Conservation (phyloP, 1,140 invertebrate species). For the Pogonognathellus flavescens region DNA sequence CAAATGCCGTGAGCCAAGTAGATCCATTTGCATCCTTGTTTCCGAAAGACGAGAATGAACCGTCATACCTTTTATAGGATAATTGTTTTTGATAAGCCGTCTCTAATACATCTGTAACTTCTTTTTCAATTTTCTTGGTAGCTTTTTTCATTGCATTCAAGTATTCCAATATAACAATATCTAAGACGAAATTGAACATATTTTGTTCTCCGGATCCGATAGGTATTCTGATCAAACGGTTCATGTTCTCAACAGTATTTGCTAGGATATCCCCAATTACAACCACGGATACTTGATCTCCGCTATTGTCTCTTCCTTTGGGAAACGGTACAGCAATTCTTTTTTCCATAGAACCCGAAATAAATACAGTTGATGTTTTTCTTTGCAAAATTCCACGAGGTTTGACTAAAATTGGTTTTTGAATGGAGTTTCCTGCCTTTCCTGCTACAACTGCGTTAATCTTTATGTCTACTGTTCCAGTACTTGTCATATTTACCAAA, state of each 20-base stretch:
- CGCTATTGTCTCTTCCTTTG: not conserved
- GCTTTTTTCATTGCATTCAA: slow-evolving; percentile 72
- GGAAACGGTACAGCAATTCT: not conserved
- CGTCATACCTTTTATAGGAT: slow-evolving; percentile 79
- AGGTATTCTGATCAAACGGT: slow-evolving; percentile 79
- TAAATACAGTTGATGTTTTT: not conserved
- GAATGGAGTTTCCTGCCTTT: slow-evolving; percentile 8
- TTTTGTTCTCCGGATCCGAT: slow-evolving; percentile 85
- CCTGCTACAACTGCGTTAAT: slow-evolving; percentile 75
- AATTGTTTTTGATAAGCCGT: slow-evolving; percentile 92
- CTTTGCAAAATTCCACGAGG: not conserved
- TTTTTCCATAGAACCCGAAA: slow-evolving; percentile 68
- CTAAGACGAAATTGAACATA: slow-evolving; percentile 91
- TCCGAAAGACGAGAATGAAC: slow-evolving; percentile 86
- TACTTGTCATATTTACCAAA: not conserved
- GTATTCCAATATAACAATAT: slow-evolving; percentile 88
- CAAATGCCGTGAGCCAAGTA: slow-evolving; percentile 96
- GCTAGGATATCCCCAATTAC: slow-evolving; percentile 78
- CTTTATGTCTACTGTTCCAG: slow-evolving; percentile 82
- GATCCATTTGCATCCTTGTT: slow-evolving; percentile 84
- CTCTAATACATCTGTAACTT: slow-evolving; percentile 83
- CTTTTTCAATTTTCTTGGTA: slow-evolving; percentile 78
- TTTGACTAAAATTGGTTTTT: not conserved
- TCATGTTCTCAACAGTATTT: slow-evolving; percentile 80
- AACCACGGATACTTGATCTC: slow-evolving; percentile 67